Percentiles rank a stretch among this genome's conserved stretches.
Conservation (phyloP, 2,113 vertebrate species). For the Athene noctua region DNA sequence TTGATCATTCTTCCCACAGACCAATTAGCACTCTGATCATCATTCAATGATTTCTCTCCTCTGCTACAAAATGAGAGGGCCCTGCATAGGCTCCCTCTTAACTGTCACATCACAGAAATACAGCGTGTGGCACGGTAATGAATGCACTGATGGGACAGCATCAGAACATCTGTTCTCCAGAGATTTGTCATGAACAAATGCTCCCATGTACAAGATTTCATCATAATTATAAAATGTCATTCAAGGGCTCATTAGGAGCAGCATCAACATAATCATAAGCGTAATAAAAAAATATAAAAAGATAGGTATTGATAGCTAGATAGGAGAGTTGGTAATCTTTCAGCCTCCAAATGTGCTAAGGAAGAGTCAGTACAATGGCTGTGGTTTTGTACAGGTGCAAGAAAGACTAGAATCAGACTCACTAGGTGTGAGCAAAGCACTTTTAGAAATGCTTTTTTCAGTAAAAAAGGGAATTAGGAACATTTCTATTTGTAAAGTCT, state of each 20-base stretch:
- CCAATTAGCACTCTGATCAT: background rate
- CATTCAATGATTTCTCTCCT: background rate
- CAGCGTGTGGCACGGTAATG: accelerated
- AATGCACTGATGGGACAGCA: accelerated
- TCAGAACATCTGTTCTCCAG: background rate
- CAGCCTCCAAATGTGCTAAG: background rate
- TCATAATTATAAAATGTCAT: background rate
- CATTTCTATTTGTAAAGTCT: background rate
- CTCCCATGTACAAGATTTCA: background rate
- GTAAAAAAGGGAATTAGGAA: accelerated
- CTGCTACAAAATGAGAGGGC: background rate
- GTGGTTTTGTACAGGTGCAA: background rate
- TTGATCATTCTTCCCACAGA: background rate
- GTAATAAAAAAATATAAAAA: background rate
- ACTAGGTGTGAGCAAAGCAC: background rate
- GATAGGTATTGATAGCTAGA: background rate
- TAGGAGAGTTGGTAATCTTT: background rate
- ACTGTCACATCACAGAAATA: accelerated
- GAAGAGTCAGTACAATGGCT: background rate
- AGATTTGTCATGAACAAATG: background rate
- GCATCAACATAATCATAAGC: background rate
- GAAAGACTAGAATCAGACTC: background rate
- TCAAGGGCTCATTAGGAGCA: background rate
- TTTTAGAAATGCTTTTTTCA: background rate
- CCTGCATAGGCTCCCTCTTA: background rate